Percentiles rank a stretch among this genome's conserved stretches.
Conservation (phyloP, 1,140 invertebrate genomes). For the Doryteuthis pealeii region DNA sequence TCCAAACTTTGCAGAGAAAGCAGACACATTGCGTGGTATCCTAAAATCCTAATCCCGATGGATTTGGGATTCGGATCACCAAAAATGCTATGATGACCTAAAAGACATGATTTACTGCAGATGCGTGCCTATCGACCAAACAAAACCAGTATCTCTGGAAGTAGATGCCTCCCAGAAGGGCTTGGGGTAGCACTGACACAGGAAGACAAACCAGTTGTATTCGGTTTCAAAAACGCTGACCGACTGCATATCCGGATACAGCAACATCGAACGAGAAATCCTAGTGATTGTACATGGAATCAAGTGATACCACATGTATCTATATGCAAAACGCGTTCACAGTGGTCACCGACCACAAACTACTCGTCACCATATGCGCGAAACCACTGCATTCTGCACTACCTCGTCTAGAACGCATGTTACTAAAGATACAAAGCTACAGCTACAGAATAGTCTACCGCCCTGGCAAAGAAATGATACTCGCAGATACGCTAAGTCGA, state of each 20-base stretch:
- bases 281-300: constrained; percentile 61
- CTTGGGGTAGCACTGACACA: constrained; percentile 60
- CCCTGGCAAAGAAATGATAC: constrained; percentile 16
- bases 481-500: constrained; percentile 19
- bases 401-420: constrained; percentile 34
- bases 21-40: no score
- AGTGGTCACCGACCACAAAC: constrained; percentile 37
- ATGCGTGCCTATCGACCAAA: constrained; percentile 19
- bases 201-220: constrained; percentile 57
- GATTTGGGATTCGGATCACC: background rate
- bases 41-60: no score
- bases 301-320: no score
- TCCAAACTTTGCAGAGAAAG: background rate
- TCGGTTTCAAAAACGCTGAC: constrained; percentile 58
- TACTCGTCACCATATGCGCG: constrained; percentile 30
- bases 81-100: background rate
- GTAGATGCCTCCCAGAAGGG: constrained; percentile 40
- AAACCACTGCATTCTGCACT: constrained; percentile 34
- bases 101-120: no score
- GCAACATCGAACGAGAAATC: constrained; percentile 61
- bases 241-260: constrained; percentile 57
- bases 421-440: constrained; percentile 33
- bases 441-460: constrained; percentile 22
- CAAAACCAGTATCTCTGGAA: constrained; percentile 18
- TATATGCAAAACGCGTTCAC: constrained; percentile 55